phyloP scores from a whole-genome alignment of 2,888 invertebrate species.

The Aleiodes leptofemur region DNA sequence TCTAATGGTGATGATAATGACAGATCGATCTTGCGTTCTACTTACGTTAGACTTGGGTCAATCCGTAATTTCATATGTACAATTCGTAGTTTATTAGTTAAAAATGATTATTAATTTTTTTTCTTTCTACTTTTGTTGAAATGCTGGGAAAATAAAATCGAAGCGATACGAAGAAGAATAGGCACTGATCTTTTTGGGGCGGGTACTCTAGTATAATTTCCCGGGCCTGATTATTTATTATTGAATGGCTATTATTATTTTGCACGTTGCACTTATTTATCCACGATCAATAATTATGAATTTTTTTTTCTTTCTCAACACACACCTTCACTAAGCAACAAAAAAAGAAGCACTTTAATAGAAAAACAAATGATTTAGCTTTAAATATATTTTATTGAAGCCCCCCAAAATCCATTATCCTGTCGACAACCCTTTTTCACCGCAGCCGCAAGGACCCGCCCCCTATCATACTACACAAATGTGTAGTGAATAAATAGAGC shows the following conservation, averaged over 20 bases:
- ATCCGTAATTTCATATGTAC: constrained; percentile 33
- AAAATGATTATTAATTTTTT: constrained; percentile 7
- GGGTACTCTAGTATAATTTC: constrained; percentile 56
- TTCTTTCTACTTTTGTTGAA: constrained; percentile 1
- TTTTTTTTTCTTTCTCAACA: constrained; percentile 3
- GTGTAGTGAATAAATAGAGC: constrained; percentile 73
- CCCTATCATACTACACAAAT: constrained; percentile 72
- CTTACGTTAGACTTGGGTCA: constrained; percentile 25
- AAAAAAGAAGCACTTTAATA: constrained; percentile 24
- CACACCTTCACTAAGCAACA: constrained; percentile 44
- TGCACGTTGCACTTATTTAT: constrained; percentile 2
- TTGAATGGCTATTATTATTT: constrained; percentile 16
- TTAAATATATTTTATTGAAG: constrained; percentile 15
- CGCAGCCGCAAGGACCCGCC: constrained; percentile 65
- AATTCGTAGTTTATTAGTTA: constrained; percentile 9
- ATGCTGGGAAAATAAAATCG: constrained; percentile 23
- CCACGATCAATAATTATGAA: neutral
- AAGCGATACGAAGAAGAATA: constrained; percentile 56
- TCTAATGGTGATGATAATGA: neutral
- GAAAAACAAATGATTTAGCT: constrained; percentile 1
- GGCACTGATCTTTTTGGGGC: constrained; percentile 61
- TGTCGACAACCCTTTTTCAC: constrained; percentile 48
- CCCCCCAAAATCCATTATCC: constrained; percentile 47
- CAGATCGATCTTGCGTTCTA: constrained; percentile 21
- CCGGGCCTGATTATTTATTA: constrained; percentile 43